Conservation (phyloP, 2,888 invertebrate genomes). For the Caradrina clavipalpis region DNA sequence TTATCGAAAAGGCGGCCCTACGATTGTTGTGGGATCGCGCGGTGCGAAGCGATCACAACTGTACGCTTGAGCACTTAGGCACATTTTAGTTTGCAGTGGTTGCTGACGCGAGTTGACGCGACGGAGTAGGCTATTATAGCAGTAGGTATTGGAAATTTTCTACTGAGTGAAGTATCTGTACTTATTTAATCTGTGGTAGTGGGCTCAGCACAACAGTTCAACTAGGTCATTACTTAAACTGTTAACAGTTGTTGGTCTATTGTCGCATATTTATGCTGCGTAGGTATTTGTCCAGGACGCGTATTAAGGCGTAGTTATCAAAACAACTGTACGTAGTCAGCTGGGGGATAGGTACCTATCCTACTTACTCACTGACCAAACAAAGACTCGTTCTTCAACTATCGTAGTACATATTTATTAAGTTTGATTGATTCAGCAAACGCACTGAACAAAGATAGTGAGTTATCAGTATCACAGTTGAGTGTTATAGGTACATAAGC, state of each 20-base stretch:
- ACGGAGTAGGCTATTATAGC: too few species aligned
- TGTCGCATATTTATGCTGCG: conserved; percentile 36
- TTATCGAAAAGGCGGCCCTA: too few species aligned
- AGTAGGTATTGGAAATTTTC: too few species aligned
- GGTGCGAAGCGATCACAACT: too few species aligned
- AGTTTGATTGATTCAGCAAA: not conserved
- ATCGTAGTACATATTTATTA: not conserved
- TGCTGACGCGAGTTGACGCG: too few species aligned
- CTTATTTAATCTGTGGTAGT: too few species aligned
- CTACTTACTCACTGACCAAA: not conserved
- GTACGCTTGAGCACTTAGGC: too few species aligned
- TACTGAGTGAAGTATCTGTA: too few species aligned
- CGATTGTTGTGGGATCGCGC: too few species aligned
- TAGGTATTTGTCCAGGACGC: conserved; percentile 10
- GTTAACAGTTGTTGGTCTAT: conserved; percentile 30
- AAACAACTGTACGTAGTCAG: conserved; percentile 4
- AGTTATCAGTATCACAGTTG: not conserved
- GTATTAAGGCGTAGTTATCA: conserved; percentile 10
- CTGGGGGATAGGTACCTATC: not conserved
- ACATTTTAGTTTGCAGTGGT: too few species aligned
- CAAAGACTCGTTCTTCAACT: not conserved
- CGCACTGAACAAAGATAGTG: not conserved
- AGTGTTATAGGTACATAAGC: not conserved
- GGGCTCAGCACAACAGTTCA: conserved; percentile 43
- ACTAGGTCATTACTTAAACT: conserved; percentile 47